Conservation (phyloP, 2,888 invertebrate genomes). For the Dasypogon diadema region DNA sequence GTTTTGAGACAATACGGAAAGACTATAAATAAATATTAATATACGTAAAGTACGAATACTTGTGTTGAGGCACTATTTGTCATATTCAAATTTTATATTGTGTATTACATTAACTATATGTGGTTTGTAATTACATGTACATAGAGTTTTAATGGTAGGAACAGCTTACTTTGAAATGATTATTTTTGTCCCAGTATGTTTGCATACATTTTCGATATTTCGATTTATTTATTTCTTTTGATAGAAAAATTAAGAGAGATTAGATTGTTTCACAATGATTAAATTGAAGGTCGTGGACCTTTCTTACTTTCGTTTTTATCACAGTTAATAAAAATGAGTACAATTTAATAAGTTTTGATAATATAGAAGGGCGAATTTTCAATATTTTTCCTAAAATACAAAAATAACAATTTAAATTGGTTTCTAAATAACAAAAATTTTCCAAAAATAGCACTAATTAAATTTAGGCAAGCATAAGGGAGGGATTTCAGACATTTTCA, state of each 20-base stretch:
- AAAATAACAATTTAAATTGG: neutral
- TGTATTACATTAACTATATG: conserved; percentile 18
- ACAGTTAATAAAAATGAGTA: conserved; percentile 41
- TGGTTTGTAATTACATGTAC: no score
- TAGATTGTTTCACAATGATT: neutral
- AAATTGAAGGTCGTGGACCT: neutral
- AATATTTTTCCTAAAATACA: no score
- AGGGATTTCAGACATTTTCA: no score
- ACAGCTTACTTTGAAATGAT: no score
- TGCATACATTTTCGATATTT: neutral
- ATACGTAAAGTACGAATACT: conserved; percentile 20
- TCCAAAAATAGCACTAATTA: no score
- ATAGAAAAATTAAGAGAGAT: neutral
- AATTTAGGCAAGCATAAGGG: no score
- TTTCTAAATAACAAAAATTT: no score
- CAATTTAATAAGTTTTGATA: conserved; percentile 14
- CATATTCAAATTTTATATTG: conserved; percentile 17
- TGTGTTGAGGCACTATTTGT: conserved; percentile 36
- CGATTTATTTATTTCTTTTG: neutral
- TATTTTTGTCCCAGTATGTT: no score
- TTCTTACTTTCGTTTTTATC: conserved; percentile 15
- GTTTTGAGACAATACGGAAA: conserved; percentile 16
- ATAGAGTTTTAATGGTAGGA: no score
- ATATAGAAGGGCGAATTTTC: conserved; percentile 4
- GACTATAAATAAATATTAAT: conserved; percentile 18